A percentile compares a stretch with the other conserved stretches of the same genome.
Conservation (phyloP, 2,113 vertebrate genomes). For the Sylvilagus bachmani region DNA sequence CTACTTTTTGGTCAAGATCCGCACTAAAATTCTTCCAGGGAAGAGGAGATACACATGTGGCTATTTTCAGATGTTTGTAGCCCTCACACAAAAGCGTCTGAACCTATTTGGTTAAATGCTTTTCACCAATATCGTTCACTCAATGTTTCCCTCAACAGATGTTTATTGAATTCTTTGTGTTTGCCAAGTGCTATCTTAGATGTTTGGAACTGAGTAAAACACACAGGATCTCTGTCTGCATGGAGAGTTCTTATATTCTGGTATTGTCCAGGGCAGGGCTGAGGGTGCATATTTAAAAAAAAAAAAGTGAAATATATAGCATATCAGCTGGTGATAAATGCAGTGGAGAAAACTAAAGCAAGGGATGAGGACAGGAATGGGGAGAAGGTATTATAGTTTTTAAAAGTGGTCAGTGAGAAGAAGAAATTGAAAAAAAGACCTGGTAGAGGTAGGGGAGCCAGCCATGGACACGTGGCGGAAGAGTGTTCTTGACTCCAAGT, state of each 20-base stretch:
- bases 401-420: background rate
- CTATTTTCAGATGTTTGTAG: background rate
- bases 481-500: background rate
- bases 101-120: slow-evolving; percentile 26
- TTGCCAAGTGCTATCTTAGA: background rate
- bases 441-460: background rate
- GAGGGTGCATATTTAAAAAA: too few species aligned
- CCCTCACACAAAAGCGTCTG: background rate
- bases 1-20: background rate
- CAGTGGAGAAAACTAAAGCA: background rate
- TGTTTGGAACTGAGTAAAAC: background rate
- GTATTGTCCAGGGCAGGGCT: too few species aligned
- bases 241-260: background rate
- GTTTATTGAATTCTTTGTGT: background rate
- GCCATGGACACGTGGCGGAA: background rate
- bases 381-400: background rate
- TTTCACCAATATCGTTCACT: background rate
- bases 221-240: background rate
- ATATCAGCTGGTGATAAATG: background rate
- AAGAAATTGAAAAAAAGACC: background rate
- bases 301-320: background rate
- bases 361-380: background rate
- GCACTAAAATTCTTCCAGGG: background rate
- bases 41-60: background rate
- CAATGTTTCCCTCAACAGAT: background rate